Conservation (phyloP, 2,113 vertebrate genomes). For the Misgurnus anguillicaudatus region DNA sequence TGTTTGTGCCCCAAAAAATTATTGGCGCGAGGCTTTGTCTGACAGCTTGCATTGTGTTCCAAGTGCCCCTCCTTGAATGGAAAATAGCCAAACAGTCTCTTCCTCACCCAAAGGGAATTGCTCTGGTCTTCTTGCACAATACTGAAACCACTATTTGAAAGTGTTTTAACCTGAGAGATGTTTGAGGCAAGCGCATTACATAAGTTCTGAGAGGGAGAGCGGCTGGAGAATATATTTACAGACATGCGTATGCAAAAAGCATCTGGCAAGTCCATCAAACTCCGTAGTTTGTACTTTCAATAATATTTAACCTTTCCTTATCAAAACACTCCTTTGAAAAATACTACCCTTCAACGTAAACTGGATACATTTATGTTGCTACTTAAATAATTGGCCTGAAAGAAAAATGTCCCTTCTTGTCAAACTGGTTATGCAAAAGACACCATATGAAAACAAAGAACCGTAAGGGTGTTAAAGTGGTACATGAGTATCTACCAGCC, state of each 20-base stretch:
- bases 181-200: slow-evolving; percentile 3
- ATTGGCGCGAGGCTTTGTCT: slow-evolving; percentile 41
- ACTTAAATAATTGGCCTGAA: background rate
- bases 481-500: background rate
- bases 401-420: background rate
- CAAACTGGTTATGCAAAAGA: background rate
- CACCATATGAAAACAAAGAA: slow-evolving; percentile 9
- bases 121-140: slow-evolving; percentile 2
- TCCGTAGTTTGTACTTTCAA: slow-evolving; percentile 39
- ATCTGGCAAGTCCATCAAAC: slow-evolving; percentile 66
- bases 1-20: slow-evolving; percentile 52
- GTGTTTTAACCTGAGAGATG: slow-evolving; percentile 8
- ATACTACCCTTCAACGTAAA: background rate
- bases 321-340: slow-evolving; percentile 31
- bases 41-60: slow-evolving; percentile 39
- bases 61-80: slow-evolving; percentile 9
- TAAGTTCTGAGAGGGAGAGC: background rate
- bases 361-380: background rate
- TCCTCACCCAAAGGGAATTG: slow-evolving; percentile 20
- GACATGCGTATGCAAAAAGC: slow-evolving; percentile 53
- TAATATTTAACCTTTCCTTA: slow-evolving; percentile 53
- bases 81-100: slow-evolving; percentile 23
- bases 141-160: slow-evolving; percentile 4
- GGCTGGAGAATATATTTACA: slow-evolving; percentile 15
- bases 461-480: background rate